phyloP scores from a whole-genome alignment of 2,888 invertebrate genomes.

The Leptopilina syphax region DNA sequence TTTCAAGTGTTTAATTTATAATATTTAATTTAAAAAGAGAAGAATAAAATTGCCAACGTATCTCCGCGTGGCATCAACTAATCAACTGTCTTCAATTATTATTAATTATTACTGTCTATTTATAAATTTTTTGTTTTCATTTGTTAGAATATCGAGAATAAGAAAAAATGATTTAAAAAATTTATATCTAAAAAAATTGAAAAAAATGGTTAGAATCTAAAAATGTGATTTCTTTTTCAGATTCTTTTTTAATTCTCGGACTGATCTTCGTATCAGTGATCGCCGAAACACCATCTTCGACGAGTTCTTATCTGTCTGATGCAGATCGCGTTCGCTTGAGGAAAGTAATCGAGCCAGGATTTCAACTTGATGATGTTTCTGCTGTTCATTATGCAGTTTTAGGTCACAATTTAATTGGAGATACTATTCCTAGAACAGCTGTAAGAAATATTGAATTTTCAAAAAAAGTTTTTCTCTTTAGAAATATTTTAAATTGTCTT shows the following conservation, averaged over 20 bases:
- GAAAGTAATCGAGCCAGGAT: slow-evolving; percentile 69
- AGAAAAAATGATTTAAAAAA: too few relatives aligned
- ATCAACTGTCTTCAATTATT: too few relatives aligned
- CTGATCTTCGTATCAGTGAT: slow-evolving; percentile 49
- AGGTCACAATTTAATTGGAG: slow-evolving; percentile 84
- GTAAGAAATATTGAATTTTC: slow-evolving; percentile 73
- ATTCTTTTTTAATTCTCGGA: slow-evolving; percentile 47
- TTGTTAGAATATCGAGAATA: too few relatives aligned
- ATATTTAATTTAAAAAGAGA: too few relatives aligned
- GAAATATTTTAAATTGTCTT: slow-evolving; percentile 28
- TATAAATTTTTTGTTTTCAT: too few relatives aligned
- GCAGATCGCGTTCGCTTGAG: slow-evolving; percentile 69
- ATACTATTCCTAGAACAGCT: slow-evolving; percentile 79
- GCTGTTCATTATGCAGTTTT: slow-evolving; percentile 85
- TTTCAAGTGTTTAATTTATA: too few relatives aligned
- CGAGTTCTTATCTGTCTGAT: slow-evolving; percentile 69
- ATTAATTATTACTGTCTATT: too few relatives aligned
- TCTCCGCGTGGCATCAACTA: too few relatives aligned
- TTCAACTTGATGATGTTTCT: slow-evolving; percentile 79
- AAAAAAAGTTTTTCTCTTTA: slow-evolving; percentile 28
- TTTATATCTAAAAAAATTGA: too few relatives aligned
- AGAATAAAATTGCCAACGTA: too few relatives aligned
- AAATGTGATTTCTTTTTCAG: slow-evolving; percentile 51
- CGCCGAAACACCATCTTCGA: slow-evolving; percentile 67
- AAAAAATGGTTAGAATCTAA: not conserved